phyloP scores from a whole-genome alignment of 1,140 invertebrate species.

The Octopus sinensis region DNA sequence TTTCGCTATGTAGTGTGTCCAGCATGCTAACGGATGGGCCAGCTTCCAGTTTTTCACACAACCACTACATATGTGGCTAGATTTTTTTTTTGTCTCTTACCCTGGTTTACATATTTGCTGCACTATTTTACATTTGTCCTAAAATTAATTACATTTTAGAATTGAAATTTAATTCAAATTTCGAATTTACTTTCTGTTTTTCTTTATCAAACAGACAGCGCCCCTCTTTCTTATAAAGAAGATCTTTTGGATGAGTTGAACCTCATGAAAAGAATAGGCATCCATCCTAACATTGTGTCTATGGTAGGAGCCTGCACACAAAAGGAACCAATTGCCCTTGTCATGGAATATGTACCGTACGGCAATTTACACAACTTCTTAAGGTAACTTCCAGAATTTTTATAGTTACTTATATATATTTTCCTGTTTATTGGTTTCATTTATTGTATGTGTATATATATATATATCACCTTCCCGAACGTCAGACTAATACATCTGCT shows the following conservation, averaged over 20 bases:
- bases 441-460: too few relatives aligned
- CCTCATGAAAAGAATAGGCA: conserved; percentile 81
- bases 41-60: too few relatives aligned
- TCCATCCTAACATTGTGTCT: conserved; percentile 82
- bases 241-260: conserved; percentile 74
- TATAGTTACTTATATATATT: too few relatives aligned
- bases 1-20: too few relatives aligned
- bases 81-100: background rate
- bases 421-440: too few relatives aligned
- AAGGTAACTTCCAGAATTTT: conserved; percentile 38
- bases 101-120: background rate
- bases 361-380: conserved; percentile 91
- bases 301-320: conserved; percentile 77
- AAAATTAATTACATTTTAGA: too few relatives aligned
- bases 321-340: conserved; percentile 84
- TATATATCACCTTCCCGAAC: too few relatives aligned
- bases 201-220: conserved; percentile 40
- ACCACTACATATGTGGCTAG: too few relatives aligned
- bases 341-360: conserved; percentile 86
- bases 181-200: background rate
- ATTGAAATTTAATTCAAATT: too few relatives aligned
- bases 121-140: background rate
- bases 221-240: conserved; percentile 65
- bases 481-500: too few relatives aligned
- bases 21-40: too few relatives aligned